These are phyloP conservation scores for Hypotaenidia philippensis DNA, from an alignment of 2,797 vertebrate species.

Conservation along the genomic window DNA sequence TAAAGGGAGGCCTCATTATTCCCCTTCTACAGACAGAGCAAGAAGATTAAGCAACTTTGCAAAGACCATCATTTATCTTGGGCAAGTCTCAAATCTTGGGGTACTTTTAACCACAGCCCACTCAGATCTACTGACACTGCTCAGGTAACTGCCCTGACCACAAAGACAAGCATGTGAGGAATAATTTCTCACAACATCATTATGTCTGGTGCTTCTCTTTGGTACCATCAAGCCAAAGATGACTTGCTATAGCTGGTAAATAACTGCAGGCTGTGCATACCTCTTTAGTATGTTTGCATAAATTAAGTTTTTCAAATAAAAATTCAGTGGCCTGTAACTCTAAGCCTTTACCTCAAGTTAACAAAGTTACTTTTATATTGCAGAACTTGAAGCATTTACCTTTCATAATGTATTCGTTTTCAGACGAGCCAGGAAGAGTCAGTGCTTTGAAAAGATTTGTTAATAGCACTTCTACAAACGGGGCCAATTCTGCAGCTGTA, in stretches of 20 bases:
- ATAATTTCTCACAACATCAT: background rate
- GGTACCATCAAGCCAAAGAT: background rate
- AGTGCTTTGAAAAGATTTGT: slow-evolving; percentile 96
- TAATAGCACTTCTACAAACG: slow-evolving; percentile 93
- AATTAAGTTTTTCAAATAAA: background rate
- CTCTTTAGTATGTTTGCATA: background rate
- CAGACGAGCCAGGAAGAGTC: slow-evolving; percentile 93
- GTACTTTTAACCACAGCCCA: background rate
- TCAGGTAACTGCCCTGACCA: background rate
- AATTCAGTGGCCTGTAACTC: background rate
- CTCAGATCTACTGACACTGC: background rate
- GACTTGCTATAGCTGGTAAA: background rate
- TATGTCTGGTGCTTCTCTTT: background rate
- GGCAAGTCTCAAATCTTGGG: background rate
- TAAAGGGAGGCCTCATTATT: background rate
- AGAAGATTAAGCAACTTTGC: background rate
- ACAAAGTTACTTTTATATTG: background rate
- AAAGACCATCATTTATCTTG: background rate
- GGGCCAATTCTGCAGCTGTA: slow-evolving; percentile 90
- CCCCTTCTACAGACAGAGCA: background rate
- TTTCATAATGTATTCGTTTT: slow-evolving; percentile 99
- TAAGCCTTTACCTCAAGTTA: background rate
- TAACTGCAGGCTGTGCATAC: background rate
- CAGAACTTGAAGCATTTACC: slow-evolving; percentile 79
- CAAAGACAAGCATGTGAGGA: background rate